Evolutionary conservation across 2,888 invertebrate genomes (phyloP), one percentile per base, ranked within the genome.

Genomic region (Anorthoa munda): DNA sequence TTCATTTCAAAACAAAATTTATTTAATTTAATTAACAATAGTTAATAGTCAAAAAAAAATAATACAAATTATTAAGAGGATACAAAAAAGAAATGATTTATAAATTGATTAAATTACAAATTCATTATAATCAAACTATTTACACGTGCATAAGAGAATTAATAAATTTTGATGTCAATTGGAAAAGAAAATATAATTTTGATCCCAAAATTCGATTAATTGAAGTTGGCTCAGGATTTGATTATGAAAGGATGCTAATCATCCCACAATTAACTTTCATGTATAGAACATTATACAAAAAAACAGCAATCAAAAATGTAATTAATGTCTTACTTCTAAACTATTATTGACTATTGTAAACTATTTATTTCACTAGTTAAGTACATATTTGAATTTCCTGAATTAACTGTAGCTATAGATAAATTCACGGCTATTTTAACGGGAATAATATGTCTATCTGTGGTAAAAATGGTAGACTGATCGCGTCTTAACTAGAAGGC

Each of bases 281-380:
- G 84, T 81, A 72, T 73, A 80, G 63, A 83, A 83, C 69, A 53
- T 31, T 39, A 51, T 51, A 46, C 72, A 77, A 79, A 79, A 59
- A 68, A 67, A 89, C 2, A 85, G 86, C 84, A 90, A 90, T 86
- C 83, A 83, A 88, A 88, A 89, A 86, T 81, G 83, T 88, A 86
- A 90, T 39, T 39, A 39, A 39, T 39, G 83, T 77, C 89, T 89
- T 92, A 91, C 79, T 82, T 72, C 91, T 92, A 92, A 86, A 90
- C 86, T 84, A 88, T 91, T 91, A 91, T 90, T 90, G 90, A 90
- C 92, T 94, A 94, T 94, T 91, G 93, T 91, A 88, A 92, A 89
- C 92, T 94, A 93, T 92, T 91, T 90, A 79, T 68, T 88, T 90
- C 73, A 86, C 91, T 93, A 93, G 89, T 94, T 95, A 95, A 95